Evolutionary conservation across 2,113 vertebrate genomes (phyloP).

Genomic region (Coryphaenoides rupestris): DNA sequence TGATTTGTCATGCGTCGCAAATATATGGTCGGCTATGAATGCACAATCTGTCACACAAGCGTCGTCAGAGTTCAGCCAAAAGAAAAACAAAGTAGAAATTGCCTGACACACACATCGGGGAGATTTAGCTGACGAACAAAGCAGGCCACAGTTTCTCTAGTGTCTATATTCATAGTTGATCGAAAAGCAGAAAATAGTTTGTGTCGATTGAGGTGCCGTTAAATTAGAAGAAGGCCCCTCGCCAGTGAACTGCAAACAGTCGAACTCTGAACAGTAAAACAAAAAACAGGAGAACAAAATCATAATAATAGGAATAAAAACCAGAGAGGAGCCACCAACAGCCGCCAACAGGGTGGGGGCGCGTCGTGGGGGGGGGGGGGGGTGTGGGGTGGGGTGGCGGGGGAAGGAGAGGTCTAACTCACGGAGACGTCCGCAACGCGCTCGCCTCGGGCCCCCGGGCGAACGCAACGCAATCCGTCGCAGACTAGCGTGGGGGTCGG

Average conservation of each 20-base stretch:
- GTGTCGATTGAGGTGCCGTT: conserved; percentile 19
- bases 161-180: conserved; percentile 24
- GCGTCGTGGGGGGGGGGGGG: no score
- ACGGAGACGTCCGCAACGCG: conserved; percentile 70
- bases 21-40: conserved; percentile 8
- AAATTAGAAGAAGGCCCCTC: conserved; percentile 21
- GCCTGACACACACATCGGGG: background rate
- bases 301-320: conserved; percentile 39
- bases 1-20: conserved; percentile 45
- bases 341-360: no score
- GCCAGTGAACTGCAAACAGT: conserved; percentile 43
- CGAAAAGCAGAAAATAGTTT: conserved; percentile 17
- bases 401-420: no score
- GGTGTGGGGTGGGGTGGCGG: no score
- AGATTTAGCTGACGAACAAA: conserved; percentile 31
- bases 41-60: conserved; percentile 30
- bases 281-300: conserved; percentile 65
- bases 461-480: conserved; percentile 79
- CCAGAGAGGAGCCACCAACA: conserved; percentile 27
- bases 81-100: conserved; percentile 19
- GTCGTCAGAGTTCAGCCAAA: conserved; percentile 19
- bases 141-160: conserved; percentile 18
- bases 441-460: conserved; percentile 75
- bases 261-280: conserved; percentile 59
- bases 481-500: conserved; percentile 47